phyloP scores from a whole-genome alignment of 1,140 invertebrate genomes.

The Bombus waltoni region DNA sequence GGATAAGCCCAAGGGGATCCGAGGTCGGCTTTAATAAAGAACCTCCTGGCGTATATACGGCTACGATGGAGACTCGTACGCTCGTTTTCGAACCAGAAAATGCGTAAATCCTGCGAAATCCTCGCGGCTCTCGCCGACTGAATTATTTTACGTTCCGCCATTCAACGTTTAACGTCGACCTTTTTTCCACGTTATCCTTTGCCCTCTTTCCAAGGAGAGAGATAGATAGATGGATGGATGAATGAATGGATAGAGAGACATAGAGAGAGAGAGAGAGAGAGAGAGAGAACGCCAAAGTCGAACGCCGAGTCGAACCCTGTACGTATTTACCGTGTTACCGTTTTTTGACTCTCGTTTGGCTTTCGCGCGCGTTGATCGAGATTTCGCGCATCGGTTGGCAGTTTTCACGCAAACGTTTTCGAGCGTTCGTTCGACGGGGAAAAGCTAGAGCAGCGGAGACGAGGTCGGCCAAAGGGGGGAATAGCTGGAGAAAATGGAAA shows the following conservation, averaged over 20 bases:
- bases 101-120: constrained; percentile 56
- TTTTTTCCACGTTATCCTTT: too few species aligned
- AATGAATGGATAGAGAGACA: too few species aligned
- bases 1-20: constrained; percentile 67
- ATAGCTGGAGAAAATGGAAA: constrained; percentile 8
- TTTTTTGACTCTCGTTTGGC: background rate
- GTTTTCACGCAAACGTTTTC: background rate
- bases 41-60: constrained; percentile 17
- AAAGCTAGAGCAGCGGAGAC: background rate
- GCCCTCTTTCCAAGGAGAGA: background rate
- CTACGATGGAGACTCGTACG: constrained; percentile 31
- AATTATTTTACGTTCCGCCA: background rate
- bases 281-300: too few species aligned
- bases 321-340: too few species aligned
- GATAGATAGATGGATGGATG: too few species aligned
- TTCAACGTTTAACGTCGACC: too few species aligned
- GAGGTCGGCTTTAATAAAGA: constrained; percentile 66
- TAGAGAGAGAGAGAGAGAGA: too few species aligned
- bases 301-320: too few species aligned
- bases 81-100: constrained; percentile 32
- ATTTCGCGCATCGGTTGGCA: constrained; percentile 13
- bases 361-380: background rate
- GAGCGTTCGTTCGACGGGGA: background rate
- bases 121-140: constrained; percentile 28
- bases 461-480: background rate